Base-by-base conservation (phyloP, 2,113 vertebrate genomes). In the Mus pahari region DNA sequence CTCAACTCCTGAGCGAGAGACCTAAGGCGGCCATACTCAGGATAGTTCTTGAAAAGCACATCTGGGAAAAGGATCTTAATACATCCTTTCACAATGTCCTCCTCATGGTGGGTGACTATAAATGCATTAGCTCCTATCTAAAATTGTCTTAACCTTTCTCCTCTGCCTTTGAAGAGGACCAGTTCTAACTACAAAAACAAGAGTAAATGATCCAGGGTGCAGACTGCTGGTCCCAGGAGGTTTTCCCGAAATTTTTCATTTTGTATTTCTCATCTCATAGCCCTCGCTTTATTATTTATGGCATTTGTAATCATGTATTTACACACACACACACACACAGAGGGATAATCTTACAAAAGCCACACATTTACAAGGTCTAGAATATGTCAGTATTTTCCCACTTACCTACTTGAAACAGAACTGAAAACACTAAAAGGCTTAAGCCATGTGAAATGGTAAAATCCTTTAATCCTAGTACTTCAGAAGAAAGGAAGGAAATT, bases 131-230 rank as follows among this genome's bases (percentile, higher is more conserved):
- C 66, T 93, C 36, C 36, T 77, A 45, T 79, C 1, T 90, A 83
- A 62, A 22, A 5, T 6, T 89, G 10, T 24, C 26, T 86, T 91
- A 91, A 77, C 7, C 17, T n/a, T 75, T 79, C 42, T n/a, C 24
- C 70, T 83, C 53, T 45, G 78, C 33, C 70, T 77, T 86, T 79
- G 28, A 20, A 78, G 90, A 82, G 60, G 26, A 90, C 5, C 36
- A 31, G 1, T 55, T 92, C 36, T 81, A 90, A 91, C 16, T 50
- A 86, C 78, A 92, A 95, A 90, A 77, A 20, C 16, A 86, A 50
- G 1, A 5, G 0, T 4, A 55, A 73, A 64, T 4, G 45, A 60
- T 93, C 20, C 45, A 91, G 58, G 9, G 19, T 64, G 88, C 20
- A 86, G 91, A 86, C 2, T 58, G 12, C 13, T 71, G 66, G 19